Base-by-base conservation (phyloP, 2,888 invertebrate genomes). In the Hermodice carunculata region DNA sequence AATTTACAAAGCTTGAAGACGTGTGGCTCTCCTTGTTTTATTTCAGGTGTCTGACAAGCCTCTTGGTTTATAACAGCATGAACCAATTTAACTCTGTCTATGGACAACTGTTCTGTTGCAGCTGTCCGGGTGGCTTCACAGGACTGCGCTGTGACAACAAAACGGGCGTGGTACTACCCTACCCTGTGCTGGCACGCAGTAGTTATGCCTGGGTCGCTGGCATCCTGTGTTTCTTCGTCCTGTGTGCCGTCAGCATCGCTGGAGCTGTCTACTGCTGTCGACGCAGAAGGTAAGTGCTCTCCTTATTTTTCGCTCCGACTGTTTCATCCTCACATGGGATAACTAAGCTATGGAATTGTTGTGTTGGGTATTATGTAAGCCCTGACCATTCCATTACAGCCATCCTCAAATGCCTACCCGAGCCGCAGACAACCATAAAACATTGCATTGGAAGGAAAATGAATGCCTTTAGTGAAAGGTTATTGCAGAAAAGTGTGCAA, bases 71-170 rank as follows among this genome's bases (percentile, higher is more conserved):
- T n/a, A n/a, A n/a, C n/a, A 28, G 26, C 17, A 60, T 60, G 60
- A 60, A 60, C 42, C 60, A 60, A 42, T 60, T 60, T 52, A 60
- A 34, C 24, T 60, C 60, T 28, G 52, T 60, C 24, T 60, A 60
- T 29, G 60, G 60, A 14, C 60, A 60, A 37, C 60, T 60, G 51
- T 60, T 60, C 52, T 60, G 60, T 49, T 60, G 60, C 43, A 60
- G 60, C 52, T 60, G 60, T n/a, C 60, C 60, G 1, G 60, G 37
- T 4, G 60, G 60, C 3, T 60, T 60, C 31, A 51, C 24, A 22
- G 52, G 60, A 1, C 3, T 40, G 19, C 37, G 51, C n/a, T 60
- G 60, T 42, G 60, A 60, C 60, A 60, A 60, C 42, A 31, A 42
- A 6, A 60, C 60, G 1, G 60, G 60, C 8, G 42, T 29, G 29